Evolutionary conservation across 2,888 invertebrate genomes (phyloP), one percentile per base, ranked within the genome.

Genomic region (Orthosia gracilis): DNA sequence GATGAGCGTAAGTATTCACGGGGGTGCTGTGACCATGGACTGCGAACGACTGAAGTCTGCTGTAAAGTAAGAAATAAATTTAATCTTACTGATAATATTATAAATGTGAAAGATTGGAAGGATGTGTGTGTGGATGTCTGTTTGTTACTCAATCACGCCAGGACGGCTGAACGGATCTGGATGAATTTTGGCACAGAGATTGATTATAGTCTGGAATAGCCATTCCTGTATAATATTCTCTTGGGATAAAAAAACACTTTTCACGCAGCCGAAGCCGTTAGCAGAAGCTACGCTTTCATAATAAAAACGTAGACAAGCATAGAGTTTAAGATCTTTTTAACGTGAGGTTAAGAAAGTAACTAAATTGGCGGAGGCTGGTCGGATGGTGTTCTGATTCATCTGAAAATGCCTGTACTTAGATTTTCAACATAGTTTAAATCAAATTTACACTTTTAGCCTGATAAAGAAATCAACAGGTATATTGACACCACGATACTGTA

Each of bases 1-100:
- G 91, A 91, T 92, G 91, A 92, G 89, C 89, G 90, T 89, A 91
- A 87, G 87, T 85, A 85, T 87, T 87, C 82, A 86, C 75, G 55
- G 68, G 26, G 59, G 31, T 74, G 76, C 50, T 78, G 76, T 84
- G 76, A 69, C 87, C 86, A 86, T 61, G 84, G 45, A 45, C 21
- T 50, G 15, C 0, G 50, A 3, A 15, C 11, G 7, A 15, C 13
- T 4, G 54, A 13, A 47, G n/a, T 3, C 18, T 31, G 9, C 76
- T 47, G 21, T 75, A 75, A 21, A 15, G 12, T 50, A 21, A 4
- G 4, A 54, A 13, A 21, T 15, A 21, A 31, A 31, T 31, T 5
- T 26, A 2, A 17, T 50, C 3, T 31, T 31, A 31, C 26, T 31
- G 4, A 31, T 31, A 31, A 7, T 31, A 31, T 31, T 26, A 26